Percentiles rank a stretch among this genome's conserved stretches.
Evolutionary conservation across 2,113 vertebrate genomes (phyloP).

Genomic region (Ariopsis seemanni): DNA sequence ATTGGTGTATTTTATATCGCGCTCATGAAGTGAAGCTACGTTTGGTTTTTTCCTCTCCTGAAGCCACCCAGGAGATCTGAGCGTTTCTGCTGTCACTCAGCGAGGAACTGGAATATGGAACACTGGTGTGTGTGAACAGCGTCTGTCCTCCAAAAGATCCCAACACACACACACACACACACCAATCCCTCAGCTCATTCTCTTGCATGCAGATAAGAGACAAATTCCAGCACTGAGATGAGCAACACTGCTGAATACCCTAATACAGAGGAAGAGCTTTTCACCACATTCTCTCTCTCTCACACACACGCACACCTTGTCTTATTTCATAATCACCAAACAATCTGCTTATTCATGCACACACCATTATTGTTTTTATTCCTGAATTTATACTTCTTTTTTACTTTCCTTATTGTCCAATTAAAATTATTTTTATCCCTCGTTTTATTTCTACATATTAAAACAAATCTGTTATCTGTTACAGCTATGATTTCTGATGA

Average conservation of each 20-base stretch:
- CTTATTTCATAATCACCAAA: neutral
- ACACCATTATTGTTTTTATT: neutral
- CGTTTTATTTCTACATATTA: neutral
- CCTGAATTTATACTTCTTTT: neutral
- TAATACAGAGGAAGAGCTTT: conserved; percentile 77
- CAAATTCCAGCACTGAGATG: conserved; percentile 78
- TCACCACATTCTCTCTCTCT: conserved; percentile 65
- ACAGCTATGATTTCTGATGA: neutral
- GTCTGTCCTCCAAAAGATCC: conserved; percentile 81
- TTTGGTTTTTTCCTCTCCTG: neutral
- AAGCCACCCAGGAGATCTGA: neutral
- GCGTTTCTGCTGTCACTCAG: conserved; percentile 77
- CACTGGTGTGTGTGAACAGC: conserved; percentile 72
- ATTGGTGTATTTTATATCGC: neutral
- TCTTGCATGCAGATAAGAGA: conserved; percentile 77
- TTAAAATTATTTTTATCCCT: neutral
- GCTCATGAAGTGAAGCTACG: too few relatives aligned
- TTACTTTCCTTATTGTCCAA: neutral
- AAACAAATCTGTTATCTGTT: neutral
- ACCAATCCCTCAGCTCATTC: conserved; percentile 80
- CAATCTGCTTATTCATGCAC: neutral
- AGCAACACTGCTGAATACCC: conserved; percentile 65
- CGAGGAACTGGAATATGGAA: conserved; percentile 81
- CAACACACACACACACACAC: conserved; percentile 65
- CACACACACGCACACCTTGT: too few relatives aligned